phyloP scores from a whole-genome alignment of 2,888 invertebrate genomes.

The Andrena fulva region DNA sequence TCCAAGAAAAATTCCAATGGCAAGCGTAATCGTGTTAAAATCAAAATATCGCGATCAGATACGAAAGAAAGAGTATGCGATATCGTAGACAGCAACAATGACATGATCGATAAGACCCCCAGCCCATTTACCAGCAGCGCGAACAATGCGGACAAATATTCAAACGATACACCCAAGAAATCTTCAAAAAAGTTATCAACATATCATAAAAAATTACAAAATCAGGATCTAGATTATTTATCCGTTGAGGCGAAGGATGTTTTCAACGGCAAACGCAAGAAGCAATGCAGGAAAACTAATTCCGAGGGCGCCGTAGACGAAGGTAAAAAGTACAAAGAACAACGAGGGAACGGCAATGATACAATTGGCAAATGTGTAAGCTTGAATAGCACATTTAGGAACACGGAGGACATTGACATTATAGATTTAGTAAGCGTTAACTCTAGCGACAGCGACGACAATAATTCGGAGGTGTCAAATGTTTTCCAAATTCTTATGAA shows the following conservation, averaged over 20 bases:
- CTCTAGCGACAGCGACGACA: constrained; percentile 9
- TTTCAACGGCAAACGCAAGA: background rate
- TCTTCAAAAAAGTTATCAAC: background rate
- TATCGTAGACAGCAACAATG: constrained; percentile 71
- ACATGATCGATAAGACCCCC: constrained; percentile 75
- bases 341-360: background rate
- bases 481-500: constrained; percentile 78
- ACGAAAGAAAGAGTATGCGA: constrained; percentile 65
- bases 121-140: constrained; percentile 65
- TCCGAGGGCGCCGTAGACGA: background rate
- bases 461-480: constrained; percentile 68
- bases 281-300: background rate
- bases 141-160: constrained; percentile 12
- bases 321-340: background rate
- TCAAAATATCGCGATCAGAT: constrained; percentile 71
- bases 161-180: constrained; percentile 56
- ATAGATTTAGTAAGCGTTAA: background rate
- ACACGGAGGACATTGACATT: background rate
- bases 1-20: constrained; percentile 4
- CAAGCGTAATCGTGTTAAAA: constrained; percentile 75
- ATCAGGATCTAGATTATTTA: constrained; percentile 8
- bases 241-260: background rate
- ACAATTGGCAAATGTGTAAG: background rate
- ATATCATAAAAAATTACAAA: background rate
- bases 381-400: background rate